Base-by-base conservation (phyloP, 2,797 vertebrate genomes). In the Dryobates pubescens region DNA sequence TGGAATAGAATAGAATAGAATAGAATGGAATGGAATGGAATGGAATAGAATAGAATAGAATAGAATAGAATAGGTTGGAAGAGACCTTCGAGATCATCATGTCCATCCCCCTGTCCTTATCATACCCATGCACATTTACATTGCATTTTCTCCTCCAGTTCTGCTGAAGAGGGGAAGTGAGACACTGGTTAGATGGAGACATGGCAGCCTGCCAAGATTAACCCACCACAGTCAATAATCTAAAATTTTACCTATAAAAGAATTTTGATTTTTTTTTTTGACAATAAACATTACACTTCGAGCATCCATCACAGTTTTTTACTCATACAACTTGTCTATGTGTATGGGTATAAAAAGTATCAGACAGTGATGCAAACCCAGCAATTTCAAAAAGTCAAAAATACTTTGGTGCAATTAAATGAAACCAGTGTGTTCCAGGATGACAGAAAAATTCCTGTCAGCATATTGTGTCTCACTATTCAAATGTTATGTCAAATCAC, bases 401-500 rank as follows among this genome's bases (percentile, higher is more conserved):
- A 82, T 57, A 34, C 15, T 67, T 75, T 6, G 13, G 9, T 61
- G 49, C 9, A 82, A 64, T 59, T 49, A 41, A 27, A 41, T 2
- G 14, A 73, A 90, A 80, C 36, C 78, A 68, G 26, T 47, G 69
- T 17, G 61, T 1, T 18, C 8, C 20, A 41, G 34, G 23, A 49
- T 69, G 74, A 78, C 56, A 90, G 65, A 73, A 88, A 88, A 89
- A 72, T 54, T 90, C 41, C 68, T 89, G 41, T 34, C 38, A 92
- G 24, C 10, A 7, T 59, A 57, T 27, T 71, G 49, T 84, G 62
- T 86, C 58, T 74, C 76, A 36, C 43, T 57, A 59, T 80, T 93
- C 47, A 90, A 90, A 90, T 59, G 53, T n/a, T 89, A 68, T 71
- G 70, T 82, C 76, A 92, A 77, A 77, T 82, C 73, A 77, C 67